Evolutionary conservation across 2,888 invertebrate species (phyloP).

Genomic region (Chironomus tentans): DNA sequence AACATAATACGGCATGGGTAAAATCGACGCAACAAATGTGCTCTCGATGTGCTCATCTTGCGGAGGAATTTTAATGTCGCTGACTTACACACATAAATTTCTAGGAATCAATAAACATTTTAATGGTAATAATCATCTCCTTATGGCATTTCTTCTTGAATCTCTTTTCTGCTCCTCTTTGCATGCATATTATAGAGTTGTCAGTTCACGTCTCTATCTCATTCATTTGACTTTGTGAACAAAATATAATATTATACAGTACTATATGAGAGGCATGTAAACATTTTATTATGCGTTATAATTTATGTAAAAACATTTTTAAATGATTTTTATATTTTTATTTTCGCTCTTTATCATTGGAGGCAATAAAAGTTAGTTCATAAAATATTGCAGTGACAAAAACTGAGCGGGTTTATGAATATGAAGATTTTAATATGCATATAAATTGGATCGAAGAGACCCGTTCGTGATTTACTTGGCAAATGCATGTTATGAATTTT

Average conservation of each 20-base stretch:
- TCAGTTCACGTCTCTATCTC: too few species aligned
- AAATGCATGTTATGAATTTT: too few species aligned
- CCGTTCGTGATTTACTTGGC: too few species aligned
- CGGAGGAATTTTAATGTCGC: neutral
- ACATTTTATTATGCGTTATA: constrained; percentile 24
- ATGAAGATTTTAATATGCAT: too few species aligned
- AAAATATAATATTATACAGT: neutral
- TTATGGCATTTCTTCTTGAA: neutral
- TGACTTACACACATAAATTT: neutral
- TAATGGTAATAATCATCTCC: neutral
- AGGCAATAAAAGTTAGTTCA: too few species aligned
- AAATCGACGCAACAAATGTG: neutral
- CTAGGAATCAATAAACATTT: neutral
- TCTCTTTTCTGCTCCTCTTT: too few species aligned
- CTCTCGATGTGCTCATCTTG: neutral
- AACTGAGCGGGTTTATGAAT: too few species aligned
- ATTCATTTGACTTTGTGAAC: too few species aligned
- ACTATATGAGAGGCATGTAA: neutral
- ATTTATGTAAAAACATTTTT: constrained; percentile 6
- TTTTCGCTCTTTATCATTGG: too few species aligned
- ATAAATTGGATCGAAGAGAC: too few species aligned
- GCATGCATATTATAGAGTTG: too few species aligned
- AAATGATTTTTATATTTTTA: neutral
- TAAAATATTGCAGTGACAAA: too few species aligned
- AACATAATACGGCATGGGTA: neutral